Base-by-base conservation (phyloP, 2,113 vertebrate genomes). In the Apaloderma vittatum region DNA sequence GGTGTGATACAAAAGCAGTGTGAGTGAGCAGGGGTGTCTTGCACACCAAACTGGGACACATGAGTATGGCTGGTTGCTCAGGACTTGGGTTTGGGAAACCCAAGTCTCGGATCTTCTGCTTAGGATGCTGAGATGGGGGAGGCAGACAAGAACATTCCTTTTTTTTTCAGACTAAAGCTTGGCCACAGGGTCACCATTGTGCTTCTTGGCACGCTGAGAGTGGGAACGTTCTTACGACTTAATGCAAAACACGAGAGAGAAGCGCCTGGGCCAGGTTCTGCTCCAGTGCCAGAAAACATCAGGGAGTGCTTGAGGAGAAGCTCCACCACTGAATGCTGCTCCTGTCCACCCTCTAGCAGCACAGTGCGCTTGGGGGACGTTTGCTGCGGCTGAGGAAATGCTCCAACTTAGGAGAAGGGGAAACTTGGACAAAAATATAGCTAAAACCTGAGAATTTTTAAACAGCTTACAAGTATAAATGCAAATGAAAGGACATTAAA, bases 241-340 rank as follows among this genome's bases (percentile, higher is more conserved):
- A 30, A 19, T 2, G 7, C 11, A 23, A 58, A 48, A 13, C 11
- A 2, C 6, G 30, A 37, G 51, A 18, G 30, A 45, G 58, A 18
- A 59, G 21, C 34, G 4, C 37, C 49, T 27, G 7, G 63, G 45
- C 34, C 1, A 1, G 15, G 17, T 36, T 81, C n/a, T 46, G 43
- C 32, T 68, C 23, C 72, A 4, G 59, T 20, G 20, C 27, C 3
- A 58, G 78, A 34, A 36, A 29, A 32, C 0, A 1, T 4, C 0
- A 3, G 11, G 29, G 23, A 40, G n/a, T 5, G n/a, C 27, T 15
- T 15, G 32, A 68, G 1, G 15, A 27, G 65, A 72, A 58, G 51
- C n/a, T n/a, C 19, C 34, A 3, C 24, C 12, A 4, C 30, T 0
- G 1, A 40, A 40, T 57, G 48, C 55, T 22, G 30, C 52, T n/a